Conservation (phyloP, 2,888 invertebrate genomes). For the Chloromyia formosa region DNA sequence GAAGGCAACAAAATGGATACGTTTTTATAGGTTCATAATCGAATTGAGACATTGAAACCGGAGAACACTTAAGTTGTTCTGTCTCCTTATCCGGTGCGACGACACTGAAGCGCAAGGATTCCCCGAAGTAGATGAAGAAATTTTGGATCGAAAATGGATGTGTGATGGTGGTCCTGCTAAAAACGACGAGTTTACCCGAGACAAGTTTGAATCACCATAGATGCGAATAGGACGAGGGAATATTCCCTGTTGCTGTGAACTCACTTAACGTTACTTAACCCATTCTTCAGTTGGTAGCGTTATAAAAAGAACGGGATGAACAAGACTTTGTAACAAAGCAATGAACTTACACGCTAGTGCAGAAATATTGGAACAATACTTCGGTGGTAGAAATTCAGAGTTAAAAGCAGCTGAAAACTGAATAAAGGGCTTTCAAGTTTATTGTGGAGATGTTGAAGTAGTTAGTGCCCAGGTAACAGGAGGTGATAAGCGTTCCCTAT, state of each 20-base stretch:
- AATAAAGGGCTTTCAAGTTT: no score
- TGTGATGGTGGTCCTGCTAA: background rate
- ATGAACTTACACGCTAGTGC: background rate
- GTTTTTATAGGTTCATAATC: conserved; percentile 28
- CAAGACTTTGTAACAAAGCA: no score
- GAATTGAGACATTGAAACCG: conserved; percentile 41
- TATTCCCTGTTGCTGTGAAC: background rate
- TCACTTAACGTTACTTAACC: conserved; percentile 15
- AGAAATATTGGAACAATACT: background rate
- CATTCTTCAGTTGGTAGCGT: background rate
- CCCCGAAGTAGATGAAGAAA: background rate
- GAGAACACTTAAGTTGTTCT: conserved; percentile 37
- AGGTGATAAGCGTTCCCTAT: no score
- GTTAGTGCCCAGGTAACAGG: no score
- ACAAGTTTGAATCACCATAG: conserved; percentile 13
- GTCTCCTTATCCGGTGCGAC: background rate
- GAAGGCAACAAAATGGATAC: conserved; percentile 15
- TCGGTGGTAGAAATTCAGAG: no score
- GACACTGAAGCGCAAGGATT: background rate
- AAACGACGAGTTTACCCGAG: background rate
- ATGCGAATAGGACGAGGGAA: background rate
- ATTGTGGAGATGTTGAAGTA: no score
- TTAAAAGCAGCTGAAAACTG: no score
- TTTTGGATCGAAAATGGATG: background rate
- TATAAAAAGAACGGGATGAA: background rate